A percentile compares a stretch with the other conserved stretches of the same genome.
Evolutionary conservation across 1,140 invertebrate genomes (phyloP).

Genomic region (Zaprionus davidi): DNA sequence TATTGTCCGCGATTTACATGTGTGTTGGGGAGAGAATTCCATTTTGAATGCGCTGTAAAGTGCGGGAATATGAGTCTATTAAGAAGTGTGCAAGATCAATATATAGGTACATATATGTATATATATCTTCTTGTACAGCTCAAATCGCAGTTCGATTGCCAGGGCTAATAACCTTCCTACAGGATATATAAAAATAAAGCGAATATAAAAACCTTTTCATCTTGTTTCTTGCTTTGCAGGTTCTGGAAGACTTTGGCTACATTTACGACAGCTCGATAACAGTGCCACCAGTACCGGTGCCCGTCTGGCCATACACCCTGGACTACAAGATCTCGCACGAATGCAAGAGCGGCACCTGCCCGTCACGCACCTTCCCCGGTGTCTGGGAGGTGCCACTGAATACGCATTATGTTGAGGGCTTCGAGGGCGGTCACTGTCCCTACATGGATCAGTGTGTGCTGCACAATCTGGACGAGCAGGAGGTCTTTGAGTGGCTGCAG

Average conservation of each 20-base stretch:
- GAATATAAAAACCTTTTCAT: background rate
- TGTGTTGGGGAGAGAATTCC: background rate
- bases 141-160: too few relatives aligned
- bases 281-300: constrained; percentile 91
- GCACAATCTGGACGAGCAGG: constrained; percentile 93
- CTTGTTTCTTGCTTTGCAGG: constrained; percentile 83
- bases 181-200: too few relatives aligned
- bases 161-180: too few relatives aligned
- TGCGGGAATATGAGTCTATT: too few relatives aligned
- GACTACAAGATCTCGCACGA: constrained; percentile 96
- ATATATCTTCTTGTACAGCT: too few relatives aligned
- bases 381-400: constrained; percentile 98
- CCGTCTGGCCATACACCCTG: constrained; percentile 97
- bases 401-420: constrained; percentile 94
- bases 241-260: constrained; percentile 95
- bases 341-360: constrained; percentile 95
- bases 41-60: background rate
- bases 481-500: constrained; percentile 95
- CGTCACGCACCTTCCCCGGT: constrained; percentile 95
- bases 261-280: constrained; percentile 96
- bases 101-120: too few relatives aligned
- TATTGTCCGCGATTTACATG: background rate
- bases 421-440: constrained; percentile 95
- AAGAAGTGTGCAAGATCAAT: too few relatives aligned
- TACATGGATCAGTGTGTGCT: constrained; percentile 97